phyloP scores from a whole-genome alignment of 92 coral and sea anemone species.

The Pocillopora grandis region DNA sequence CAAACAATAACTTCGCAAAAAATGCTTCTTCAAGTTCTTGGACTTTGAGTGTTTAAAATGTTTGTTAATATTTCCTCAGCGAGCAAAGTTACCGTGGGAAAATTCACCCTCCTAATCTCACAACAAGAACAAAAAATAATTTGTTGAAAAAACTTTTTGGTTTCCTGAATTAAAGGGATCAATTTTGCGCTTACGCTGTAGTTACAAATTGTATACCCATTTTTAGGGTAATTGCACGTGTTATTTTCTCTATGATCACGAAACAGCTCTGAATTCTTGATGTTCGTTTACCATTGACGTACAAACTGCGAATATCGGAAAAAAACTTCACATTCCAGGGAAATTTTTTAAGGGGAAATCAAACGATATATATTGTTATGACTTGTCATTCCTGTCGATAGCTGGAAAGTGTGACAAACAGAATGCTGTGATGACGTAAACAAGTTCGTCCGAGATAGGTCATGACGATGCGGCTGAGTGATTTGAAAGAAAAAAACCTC shows the following conservation, averaged over 20 bases:
- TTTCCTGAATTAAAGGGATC: conserved; percentile 18
- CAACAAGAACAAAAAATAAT: neutral
- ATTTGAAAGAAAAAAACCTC: neutral
- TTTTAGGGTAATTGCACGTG: neutral
- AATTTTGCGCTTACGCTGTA: neutral
- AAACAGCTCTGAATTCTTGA: neutral
- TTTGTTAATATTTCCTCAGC: neutral
- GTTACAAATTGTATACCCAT: conserved; percentile 1
- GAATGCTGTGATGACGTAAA: conserved; percentile 10
- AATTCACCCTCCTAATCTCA: conserved; percentile 16
- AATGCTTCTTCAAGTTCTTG: neutral
- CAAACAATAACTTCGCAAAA: neutral
- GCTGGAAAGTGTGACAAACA: neutral
- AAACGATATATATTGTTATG: neutral
- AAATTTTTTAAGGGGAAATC: neutral
- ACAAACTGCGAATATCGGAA: neutral
- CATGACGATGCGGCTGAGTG: neutral
- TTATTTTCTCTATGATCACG: neutral
- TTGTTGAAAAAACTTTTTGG: neutral
- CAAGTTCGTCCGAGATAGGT: neutral
- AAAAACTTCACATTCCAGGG: neutral
- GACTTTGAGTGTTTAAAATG: neutral
- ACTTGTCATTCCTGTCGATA: neutral
- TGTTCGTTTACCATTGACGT: neutral
- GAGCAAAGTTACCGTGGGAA: conserved; percentile 26